phyloP scores from a whole-genome alignment of 2,888 invertebrate species.

The Trimorus sp. region DNA sequence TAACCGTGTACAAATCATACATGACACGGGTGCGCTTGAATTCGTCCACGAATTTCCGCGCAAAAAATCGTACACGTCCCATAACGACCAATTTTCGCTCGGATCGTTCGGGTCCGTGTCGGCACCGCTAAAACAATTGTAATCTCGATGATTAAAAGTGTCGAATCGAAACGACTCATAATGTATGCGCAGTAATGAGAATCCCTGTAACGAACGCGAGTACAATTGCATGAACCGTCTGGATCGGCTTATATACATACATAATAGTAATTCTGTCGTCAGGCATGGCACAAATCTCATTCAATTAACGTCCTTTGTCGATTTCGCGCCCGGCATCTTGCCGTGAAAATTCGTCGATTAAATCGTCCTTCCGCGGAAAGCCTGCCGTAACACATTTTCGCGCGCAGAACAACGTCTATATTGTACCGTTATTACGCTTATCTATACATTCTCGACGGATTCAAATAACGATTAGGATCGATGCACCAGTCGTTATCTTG shows the following conservation, averaged over 20 bases:
- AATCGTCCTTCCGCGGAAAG: conserved; percentile 52
- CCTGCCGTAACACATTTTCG: conserved; percentile 56
- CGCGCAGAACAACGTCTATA: conserved; percentile 51
- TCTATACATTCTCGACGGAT: conserved; percentile 65
- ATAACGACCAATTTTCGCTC: too few relatives aligned
- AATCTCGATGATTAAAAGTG: conserved; percentile 42
- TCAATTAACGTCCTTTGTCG: conserved; percentile 61
- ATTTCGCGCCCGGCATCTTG: conserved; percentile 51
- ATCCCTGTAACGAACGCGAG: conserved; percentile 57
- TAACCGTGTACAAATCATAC: too few relatives aligned
- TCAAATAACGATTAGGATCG: conserved; percentile 56
- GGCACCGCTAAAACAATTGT: conserved; percentile 23
- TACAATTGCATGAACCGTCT: conserved; percentile 55
- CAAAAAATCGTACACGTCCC: too few relatives aligned
- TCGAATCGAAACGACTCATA: conserved; percentile 51
- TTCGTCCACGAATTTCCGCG: too few relatives aligned
- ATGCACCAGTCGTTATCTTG: conserved; percentile 36
- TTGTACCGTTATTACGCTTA: conserved; percentile 60
- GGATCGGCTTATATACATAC: conserved; percentile 63
- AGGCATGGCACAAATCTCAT: conserved; percentile 63
- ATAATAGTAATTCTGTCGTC: conserved; percentile 63
- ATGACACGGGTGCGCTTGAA: too few relatives aligned
- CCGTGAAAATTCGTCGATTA: conserved; percentile 57
- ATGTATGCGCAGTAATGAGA: conserved; percentile 52
- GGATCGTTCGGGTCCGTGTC: background rate